phyloP scores from a whole-genome alignment of 2,113 vertebrate genomes.

The Spermophilus dauricus region DNA sequence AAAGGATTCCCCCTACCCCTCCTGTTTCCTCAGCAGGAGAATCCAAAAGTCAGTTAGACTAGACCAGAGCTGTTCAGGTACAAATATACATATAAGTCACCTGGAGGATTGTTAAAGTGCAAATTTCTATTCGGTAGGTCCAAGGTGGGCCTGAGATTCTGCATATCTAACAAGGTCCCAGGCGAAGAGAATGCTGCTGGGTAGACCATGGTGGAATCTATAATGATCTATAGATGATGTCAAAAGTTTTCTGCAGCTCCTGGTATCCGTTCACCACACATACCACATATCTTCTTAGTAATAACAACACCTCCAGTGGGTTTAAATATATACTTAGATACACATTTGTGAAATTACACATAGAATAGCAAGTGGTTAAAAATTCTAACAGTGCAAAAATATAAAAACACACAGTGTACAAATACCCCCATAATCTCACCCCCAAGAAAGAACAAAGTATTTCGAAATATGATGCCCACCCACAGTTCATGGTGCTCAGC shows the following conservation, averaged over 20 bases:
- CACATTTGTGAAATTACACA: neutral
- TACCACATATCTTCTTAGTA: neutral
- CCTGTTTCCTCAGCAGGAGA: conserved; percentile 10
- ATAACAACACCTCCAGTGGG: neutral
- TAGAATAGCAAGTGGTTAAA: neutral
- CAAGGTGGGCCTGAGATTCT: neutral
- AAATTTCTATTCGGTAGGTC: neutral
- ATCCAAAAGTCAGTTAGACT: neutral
- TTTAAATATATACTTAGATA: neutral
- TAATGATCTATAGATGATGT: neutral
- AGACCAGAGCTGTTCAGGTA: neutral
- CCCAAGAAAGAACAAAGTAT: neutral
- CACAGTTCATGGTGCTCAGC: neutral
- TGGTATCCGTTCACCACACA: neutral
- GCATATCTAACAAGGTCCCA: neutral
- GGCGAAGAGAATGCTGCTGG: neutral
- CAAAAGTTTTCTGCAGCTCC: neutral
- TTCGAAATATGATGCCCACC: neutral
- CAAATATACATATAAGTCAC: neutral
- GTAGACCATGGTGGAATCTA: neutral
- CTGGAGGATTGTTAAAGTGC: neutral
- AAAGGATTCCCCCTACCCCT: neutral
- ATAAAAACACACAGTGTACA: neutral
- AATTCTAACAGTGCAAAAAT: conserved; percentile 11
- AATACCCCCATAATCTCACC: neutral